Evolutionary conservation across 2,113 vertebrate species (phyloP), one percentile per base, ranked within the genome.

Genomic region (Hypanus sabinus): DNA sequence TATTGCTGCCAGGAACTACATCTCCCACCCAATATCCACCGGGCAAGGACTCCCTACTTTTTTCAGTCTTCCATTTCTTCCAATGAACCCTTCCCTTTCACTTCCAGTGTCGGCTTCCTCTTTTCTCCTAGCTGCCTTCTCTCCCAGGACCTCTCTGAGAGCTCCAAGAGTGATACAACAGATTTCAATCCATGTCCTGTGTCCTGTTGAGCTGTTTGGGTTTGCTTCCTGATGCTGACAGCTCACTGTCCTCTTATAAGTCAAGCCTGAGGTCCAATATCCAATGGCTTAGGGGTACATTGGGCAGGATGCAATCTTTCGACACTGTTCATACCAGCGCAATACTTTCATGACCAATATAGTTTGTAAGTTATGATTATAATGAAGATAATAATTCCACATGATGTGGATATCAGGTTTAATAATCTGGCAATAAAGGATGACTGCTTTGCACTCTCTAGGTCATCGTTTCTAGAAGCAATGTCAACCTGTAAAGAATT

Each of bases 401-500:
- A 9, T 46, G 24, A 27, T 93, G 91, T 93, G 73, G 91, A 27
- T 46, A 46, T 12, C 24, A 73, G 33, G 70, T 93, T 93, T 73
- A 71, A 71, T 55, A 71, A 73, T 73, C 70, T 38, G 68, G 91
- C 22, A 16, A 93, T 46, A 24, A 12, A 38, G 14, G 91, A 93
- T 16, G 38, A 73, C 14, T 38, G 68, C 38, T 3, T 93, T 73
- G 91, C 91, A 55, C 33, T 73, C 6, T 38, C 91, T 73, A 27
- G 38, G 20, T 93, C 70, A 71, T 73, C 70, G 16, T 73, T 93
- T 75, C 33, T 73, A 55, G 70, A 46, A 30, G 91, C 65, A 38
- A 55, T 30, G 65, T 93, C 91, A 55, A 30, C 70, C 91, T 93
- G 36, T 38, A 93, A 93, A 73, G 46, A 93, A 30, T 73, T 33